A percentile compares a stretch with the other conserved stretches of the same genome.
Evolutionary conservation across 2,113 vertebrate species (phyloP).

Genomic region (Sardina pilchardus): DNA sequence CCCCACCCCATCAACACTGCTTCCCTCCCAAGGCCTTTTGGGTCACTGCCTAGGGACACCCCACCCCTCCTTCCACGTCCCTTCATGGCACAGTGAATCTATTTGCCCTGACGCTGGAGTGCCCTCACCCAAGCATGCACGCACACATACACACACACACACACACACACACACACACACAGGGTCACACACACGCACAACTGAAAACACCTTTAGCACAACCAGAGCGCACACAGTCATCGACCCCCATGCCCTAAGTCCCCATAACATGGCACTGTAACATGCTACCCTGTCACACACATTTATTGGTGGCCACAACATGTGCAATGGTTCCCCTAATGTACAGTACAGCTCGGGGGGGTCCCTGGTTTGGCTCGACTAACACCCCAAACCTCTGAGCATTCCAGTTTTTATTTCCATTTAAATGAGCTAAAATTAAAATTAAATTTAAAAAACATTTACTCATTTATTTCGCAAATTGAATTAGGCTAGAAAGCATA

Average conservation of each 20-base stretch:
- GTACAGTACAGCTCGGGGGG: not conserved
- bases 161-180: not conserved
- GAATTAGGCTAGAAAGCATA: no score
- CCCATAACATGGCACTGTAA: not conserved
- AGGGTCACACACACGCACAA: not conserved
- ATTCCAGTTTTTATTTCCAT: not conserved
- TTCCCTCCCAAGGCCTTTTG: not conserved
- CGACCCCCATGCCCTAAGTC: not conserved
- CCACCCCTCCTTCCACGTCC: not conserved
- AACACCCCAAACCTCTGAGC: not conserved
- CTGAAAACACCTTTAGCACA: not conserved
- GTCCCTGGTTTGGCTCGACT: not conserved
- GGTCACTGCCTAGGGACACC: not conserved
- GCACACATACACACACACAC: constrained; percentile 4
- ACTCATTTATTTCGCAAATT: no score
- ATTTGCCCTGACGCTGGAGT: constrained; percentile 3
- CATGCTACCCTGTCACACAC: not conserved
- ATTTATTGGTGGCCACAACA: not conserved
- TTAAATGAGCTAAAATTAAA: no score
- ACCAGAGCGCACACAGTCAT: not conserved
- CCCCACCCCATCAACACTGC: not conserved
- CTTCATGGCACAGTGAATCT: constrained; percentile 10
- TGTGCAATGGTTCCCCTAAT: not conserved
- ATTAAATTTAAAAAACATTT: no score
- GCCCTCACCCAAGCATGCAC: not conserved